Evolutionary conservation across 1,140 invertebrate genomes (phyloP).

Genomic region (Melipona quadrifasciata): DNA sequence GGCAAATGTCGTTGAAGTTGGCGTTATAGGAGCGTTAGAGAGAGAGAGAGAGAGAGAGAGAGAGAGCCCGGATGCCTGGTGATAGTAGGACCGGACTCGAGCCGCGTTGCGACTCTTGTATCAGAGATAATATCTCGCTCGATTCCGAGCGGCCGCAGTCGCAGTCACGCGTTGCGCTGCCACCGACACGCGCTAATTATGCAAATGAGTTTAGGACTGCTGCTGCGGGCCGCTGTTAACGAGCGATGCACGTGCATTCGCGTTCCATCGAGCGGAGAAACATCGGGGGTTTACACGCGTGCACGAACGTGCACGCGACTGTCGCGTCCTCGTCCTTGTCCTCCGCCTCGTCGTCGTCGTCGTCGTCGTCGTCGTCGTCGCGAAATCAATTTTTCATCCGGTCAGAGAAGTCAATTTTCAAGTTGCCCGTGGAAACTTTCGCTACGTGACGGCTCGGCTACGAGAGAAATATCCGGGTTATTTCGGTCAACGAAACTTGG

Average conservation of each 20-base stretch:
- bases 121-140: conserved; percentile 60
- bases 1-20: conserved; percentile 35
- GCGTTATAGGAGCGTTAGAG: background rate
- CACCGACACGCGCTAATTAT: conserved; percentile 71
- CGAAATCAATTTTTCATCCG: conserved; percentile 21
- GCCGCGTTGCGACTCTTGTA: conserved; percentile 47
- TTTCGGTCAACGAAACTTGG: background rate
- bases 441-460: background rate
- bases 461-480: background rate
- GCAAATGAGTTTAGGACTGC: conserved; percentile 72
- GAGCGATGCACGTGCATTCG: conserved; percentile 64
- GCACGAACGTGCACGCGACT: background rate
- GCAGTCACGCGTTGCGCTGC: conserved; percentile 61
- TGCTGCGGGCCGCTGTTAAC: conserved; percentile 67
- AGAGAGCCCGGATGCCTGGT: conserved; percentile 1
- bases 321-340: background rate
- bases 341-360: background rate
- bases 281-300: conserved; percentile 26
- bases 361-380: background rate
- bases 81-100: conserved; percentile 9
- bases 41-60: no score
- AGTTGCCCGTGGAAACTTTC: background rate
- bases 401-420: conserved; percentile 27
- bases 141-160: conserved; percentile 45
- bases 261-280: conserved; percentile 64